phyloP scores from a whole-genome alignment of 2,113 vertebrate species.

The Melierax canorus region DNA sequence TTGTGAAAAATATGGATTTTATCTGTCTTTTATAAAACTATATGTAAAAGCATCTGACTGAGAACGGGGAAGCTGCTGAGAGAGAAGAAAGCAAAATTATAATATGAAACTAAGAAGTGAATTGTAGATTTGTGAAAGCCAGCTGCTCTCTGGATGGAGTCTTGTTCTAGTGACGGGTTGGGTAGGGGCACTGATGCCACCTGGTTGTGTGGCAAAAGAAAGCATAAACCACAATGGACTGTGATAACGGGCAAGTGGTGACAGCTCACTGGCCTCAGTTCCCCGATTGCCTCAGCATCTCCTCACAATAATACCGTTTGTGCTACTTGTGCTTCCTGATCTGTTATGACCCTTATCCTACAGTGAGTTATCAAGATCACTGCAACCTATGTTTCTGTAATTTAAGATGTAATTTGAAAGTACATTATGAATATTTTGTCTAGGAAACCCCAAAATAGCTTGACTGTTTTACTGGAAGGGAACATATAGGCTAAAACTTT shows the following conservation, averaged over 20 bases:
- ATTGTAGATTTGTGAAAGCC: neutral
- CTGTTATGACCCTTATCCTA: neutral
- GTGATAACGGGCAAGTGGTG: neutral
- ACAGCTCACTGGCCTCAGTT: neutral
- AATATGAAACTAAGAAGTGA: neutral
- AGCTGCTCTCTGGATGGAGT: neutral
- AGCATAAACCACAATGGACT: accelerated
- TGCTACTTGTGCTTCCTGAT: neutral
- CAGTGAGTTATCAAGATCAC: neutral
- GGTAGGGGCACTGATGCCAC: neutral
- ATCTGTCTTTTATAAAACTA: neutral
- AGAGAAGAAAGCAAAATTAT: neutral
- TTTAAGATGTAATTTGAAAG: neutral
- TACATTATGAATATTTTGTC: neutral
- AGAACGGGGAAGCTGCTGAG: neutral
- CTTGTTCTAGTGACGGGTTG: neutral
- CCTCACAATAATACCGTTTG: neutral
- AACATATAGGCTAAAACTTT: neutral
- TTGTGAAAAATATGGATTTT: neutral
- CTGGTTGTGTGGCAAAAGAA: neutral
- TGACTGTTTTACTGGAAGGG: neutral
- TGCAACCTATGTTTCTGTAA: neutral
- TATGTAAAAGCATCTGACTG: neutral
- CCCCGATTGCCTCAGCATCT: neutral
- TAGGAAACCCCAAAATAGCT: neutral